phyloP scores from a whole-genome alignment of 2,888 invertebrate genomes.

The Hypomecis punctinalis region DNA sequence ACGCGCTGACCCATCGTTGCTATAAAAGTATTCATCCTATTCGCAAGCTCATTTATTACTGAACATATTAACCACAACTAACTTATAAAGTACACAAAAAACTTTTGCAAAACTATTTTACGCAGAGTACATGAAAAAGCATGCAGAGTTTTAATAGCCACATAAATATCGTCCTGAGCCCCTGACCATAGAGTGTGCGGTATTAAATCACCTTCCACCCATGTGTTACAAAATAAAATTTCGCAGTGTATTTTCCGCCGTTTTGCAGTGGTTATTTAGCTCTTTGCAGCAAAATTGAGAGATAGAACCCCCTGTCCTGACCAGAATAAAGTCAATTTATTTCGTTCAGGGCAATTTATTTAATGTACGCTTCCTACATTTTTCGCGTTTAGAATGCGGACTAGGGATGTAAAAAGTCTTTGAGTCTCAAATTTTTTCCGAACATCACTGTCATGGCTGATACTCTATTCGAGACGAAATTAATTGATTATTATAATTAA shows the following conservation, averaged over 20 bases:
- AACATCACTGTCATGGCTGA: too few species aligned
- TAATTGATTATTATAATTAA: too few species aligned
- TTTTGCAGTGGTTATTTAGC: conserved; percentile 17
- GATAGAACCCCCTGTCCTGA: conserved; percentile 22
- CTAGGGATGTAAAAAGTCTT: not conserved
- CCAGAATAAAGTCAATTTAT: conserved; percentile 34
- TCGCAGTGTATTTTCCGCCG: conserved; percentile 11
- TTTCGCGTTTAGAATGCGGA: conserved; percentile 42
- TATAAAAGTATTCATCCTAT: too few species aligned
- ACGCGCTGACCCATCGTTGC: too few species aligned
- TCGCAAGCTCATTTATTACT: not conserved
- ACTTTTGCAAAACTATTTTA: too few species aligned
- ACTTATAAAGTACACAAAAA: too few species aligned
- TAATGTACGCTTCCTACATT: conserved; percentile 27
- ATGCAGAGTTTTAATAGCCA: not conserved
- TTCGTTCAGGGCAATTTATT: conserved; percentile 40
- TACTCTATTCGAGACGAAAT: too few species aligned
- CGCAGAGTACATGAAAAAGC: not conserved
- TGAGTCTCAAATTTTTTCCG: too few species aligned
- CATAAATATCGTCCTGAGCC: not conserved
- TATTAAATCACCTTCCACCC: conserved; percentile 5
- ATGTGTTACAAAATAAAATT: conserved; percentile 11
- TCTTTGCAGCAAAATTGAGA: conserved; percentile 24
- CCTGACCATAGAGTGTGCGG: not conserved
- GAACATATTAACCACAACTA: not conserved